These are phyloP conservation scores for Sebastes kiyomatsui DNA, from an alignment of 2,797 vertebrate species.

Conservation along the genomic window DNA sequence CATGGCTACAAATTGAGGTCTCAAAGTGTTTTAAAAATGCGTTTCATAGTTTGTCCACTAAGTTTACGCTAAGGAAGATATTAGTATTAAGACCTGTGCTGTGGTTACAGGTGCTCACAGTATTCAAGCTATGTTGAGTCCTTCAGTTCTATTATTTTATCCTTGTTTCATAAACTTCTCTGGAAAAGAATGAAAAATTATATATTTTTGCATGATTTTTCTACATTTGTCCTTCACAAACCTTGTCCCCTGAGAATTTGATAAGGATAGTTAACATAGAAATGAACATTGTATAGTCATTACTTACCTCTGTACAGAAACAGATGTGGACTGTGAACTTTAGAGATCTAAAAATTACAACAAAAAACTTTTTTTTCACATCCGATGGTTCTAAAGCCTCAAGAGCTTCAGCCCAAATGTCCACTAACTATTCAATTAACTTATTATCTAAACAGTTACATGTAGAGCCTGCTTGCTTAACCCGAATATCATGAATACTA, in stretches of 20 bases:
- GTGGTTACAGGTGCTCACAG: neutral
- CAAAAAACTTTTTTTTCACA: fast-evolving
- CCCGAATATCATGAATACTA: neutral
- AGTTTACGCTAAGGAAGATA: neutral
- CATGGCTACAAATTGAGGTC: neutral
- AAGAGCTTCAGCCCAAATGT: neutral
- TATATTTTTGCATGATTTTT: neutral
- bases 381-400: neutral
- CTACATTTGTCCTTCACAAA: conserved; percentile 37
- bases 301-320: neutral
- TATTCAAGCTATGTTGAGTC: neutral
- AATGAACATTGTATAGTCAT: neutral
- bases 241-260: conserved; percentile 18
- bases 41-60: neutral
- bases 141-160: neutral
- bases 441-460: neutral
- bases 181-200: neutral
- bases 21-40: neutral
- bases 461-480: neutral
- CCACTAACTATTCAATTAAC: neutral
- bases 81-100: neutral
- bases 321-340: neutral
- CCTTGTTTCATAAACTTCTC: neutral
- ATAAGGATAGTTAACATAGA: neutral
- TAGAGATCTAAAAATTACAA: neutral